Evolutionary conservation across 2,888 invertebrate genomes (phyloP).

Genomic region (Drosophila limbata): DNA sequence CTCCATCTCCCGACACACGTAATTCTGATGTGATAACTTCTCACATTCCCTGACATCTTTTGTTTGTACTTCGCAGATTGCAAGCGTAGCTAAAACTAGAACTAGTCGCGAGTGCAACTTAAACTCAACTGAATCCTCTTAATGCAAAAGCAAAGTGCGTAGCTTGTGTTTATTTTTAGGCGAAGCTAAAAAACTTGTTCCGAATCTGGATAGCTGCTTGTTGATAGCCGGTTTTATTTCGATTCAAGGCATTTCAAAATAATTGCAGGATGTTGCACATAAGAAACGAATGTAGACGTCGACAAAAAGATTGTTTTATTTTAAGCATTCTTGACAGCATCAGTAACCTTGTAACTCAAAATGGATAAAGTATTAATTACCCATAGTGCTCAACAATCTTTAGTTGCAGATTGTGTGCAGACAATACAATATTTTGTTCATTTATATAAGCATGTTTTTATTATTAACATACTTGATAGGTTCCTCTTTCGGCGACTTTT

Average conservation of each 20-base stretch:
- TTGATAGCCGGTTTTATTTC: constrained; percentile 51
- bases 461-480: neutral
- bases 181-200: constrained; percentile 43
- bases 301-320: constrained; percentile 2
- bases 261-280: constrained; percentile 1
- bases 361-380: neutral
- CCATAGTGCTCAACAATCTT: neutral
- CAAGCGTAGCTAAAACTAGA: constrained; percentile 19
- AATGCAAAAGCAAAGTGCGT: constrained; percentile 10
- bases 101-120: constrained; percentile 49
- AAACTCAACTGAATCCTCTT: constrained; percentile 26
- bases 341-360: neutral
- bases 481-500: neutral
- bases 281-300: neutral
- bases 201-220: neutral
- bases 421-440: neutral
- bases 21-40: constrained; percentile 7
- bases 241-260: neutral
- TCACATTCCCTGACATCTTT: constrained; percentile 67
- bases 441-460: neutral
- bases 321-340: neutral
- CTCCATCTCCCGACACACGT: constrained; percentile 65
- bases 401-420: neutral
- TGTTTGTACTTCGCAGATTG: constrained; percentile 4
- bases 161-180: constrained; percentile 44